Percentiles rank a stretch among this genome's conserved stretches.
These are phyloP conservation scores for Phalloptychus januarius DNA, from an alignment of 2,797 vertebrate species.

Conservation along the genomic window DNA sequence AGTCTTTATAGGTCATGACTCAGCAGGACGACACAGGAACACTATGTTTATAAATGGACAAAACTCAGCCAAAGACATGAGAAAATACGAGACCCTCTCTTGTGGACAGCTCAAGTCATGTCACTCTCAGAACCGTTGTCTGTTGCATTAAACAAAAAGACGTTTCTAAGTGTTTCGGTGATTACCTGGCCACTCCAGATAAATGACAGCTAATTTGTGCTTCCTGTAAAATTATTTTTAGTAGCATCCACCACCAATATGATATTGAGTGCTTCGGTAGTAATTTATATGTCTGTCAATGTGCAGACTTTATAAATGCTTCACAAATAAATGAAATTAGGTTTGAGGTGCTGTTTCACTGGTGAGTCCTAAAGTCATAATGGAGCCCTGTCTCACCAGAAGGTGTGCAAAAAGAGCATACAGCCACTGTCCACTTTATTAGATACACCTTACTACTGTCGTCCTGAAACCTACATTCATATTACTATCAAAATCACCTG, in stretches of 20 bases:
- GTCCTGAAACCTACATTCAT: background rate
- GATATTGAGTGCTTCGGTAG: background rate
- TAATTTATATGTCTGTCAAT: background rate
- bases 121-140: background rate
- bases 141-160: background rate
- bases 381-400: background rate
- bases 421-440: background rate
- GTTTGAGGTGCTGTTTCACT: background rate
- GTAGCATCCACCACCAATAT: background rate
- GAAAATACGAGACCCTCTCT: background rate
- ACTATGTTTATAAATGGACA: constrained; percentile 8
- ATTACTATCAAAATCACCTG: background rate
- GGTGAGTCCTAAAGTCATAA: background rate
- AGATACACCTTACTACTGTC: background rate
- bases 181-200: background rate
- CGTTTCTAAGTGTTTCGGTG: background rate
- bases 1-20: constrained; percentile 25
- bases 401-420: background rate
- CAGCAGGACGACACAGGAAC: background rate
- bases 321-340: background rate
- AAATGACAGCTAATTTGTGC: background rate
- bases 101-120: background rate
- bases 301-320: background rate
- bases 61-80: background rate
- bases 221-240: background rate